phyloP scores from a whole-genome alignment of 2,113 vertebrate genomes.

The Oreochromis spilurus region DNA sequence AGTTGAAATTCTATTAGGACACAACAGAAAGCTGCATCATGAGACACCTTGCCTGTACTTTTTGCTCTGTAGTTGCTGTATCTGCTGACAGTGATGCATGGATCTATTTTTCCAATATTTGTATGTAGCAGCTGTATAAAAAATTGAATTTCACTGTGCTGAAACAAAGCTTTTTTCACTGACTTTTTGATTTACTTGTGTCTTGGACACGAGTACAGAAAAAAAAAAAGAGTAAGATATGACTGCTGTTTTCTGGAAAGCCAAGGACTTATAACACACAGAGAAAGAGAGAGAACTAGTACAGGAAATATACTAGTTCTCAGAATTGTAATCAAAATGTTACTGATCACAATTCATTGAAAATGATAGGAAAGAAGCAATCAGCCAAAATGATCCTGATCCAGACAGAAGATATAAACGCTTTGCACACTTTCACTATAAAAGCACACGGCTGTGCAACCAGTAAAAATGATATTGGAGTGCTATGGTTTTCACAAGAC shows the following conservation, averaged over 20 bases:
- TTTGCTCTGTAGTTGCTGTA: background rate
- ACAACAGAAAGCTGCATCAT: background rate
- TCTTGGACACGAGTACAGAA: background rate
- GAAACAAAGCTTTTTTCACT: constrained; percentile 12
- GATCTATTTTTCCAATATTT: constrained; percentile 3
- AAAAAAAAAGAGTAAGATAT: background rate
- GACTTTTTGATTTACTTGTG: background rate
- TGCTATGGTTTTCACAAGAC: background rate
- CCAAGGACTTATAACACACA: background rate
- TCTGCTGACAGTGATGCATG: constrained; percentile 24
- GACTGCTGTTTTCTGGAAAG: background rate
- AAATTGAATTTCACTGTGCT: background rate
- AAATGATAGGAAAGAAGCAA: background rate
- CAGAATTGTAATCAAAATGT: background rate
- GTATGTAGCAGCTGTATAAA: background rate
- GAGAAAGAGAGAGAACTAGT: background rate
- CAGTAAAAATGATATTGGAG: background rate
- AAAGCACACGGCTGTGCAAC: background rate
- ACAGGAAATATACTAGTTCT: background rate
- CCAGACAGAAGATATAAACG: background rate
- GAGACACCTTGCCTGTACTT: background rate
- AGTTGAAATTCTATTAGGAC: background rate
- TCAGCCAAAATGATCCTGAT: background rate
- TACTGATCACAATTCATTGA: constrained; percentile 18
- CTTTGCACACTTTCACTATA: background rate